Conservation (phyloP, 2,888 invertebrate genomes). For the Synergus itoensis region DNA sequence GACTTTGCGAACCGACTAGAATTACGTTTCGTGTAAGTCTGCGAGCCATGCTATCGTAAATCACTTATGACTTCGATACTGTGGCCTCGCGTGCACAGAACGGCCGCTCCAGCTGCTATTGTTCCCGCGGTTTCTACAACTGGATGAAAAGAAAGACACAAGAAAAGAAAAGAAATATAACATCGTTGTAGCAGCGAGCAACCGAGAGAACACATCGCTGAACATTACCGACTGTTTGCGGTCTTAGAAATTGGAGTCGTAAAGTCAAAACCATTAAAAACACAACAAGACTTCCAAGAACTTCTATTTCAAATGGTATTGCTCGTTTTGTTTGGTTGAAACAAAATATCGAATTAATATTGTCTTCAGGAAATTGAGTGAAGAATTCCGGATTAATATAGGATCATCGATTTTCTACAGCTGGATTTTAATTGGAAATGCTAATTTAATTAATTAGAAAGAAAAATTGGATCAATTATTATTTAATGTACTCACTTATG, state of each 20-base stretch:
- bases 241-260: slow-evolving; percentile 38
- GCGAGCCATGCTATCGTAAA: slow-evolving; percentile 53
- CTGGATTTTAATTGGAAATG: too few relatives aligned
- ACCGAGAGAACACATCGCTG: slow-evolving; percentile 41
- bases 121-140: slow-evolving; percentile 49
- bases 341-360: not conserved
- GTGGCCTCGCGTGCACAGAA: slow-evolving; percentile 51
- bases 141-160: slow-evolving; percentile 42
- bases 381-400: not conserved
- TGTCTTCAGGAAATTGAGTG: not conserved
- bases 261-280: slow-evolving; percentile 34
- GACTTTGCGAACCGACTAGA: slow-evolving; percentile 20
- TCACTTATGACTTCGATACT: slow-evolving; percentile 51
- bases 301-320: not conserved
- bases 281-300: slow-evolving; percentile 2
- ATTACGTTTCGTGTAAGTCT: slow-evolving; percentile 37
- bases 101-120: slow-evolving; percentile 50
- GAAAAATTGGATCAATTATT: not conserved
- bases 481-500: slow-evolving; percentile 85
- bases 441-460: too few relatives aligned
- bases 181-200: slow-evolving; percentile 39
- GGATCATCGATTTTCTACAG: too few relatives aligned
- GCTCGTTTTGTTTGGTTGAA: not conserved
- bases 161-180: slow-evolving; percentile 45
- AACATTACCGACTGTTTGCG: slow-evolving; percentile 42